Conservation (phyloP, 2,888 invertebrate genomes). For the Drosophila parthenogenetica region DNA sequence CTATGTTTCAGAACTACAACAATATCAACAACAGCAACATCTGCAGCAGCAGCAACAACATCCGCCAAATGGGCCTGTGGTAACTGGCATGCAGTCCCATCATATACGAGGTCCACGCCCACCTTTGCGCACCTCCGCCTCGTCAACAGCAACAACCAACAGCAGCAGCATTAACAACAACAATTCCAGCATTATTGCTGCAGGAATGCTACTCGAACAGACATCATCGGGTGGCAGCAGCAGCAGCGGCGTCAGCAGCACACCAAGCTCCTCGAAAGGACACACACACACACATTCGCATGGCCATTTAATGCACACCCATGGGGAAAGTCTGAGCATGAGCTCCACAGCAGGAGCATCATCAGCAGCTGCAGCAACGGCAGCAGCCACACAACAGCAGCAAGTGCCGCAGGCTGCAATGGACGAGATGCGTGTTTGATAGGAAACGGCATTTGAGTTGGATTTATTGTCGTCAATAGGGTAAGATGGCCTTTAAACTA, state of each 20-base stretch:
- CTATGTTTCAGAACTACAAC: slow-evolving; percentile 68
- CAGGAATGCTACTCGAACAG: slow-evolving; percentile 70
- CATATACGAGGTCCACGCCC: slow-evolving; percentile 85
- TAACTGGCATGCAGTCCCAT: slow-evolving; percentile 79
- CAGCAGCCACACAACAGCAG: slow-evolving; percentile 85
- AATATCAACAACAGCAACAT: slow-evolving; percentile 75
- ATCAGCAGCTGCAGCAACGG: slow-evolving; percentile 76
- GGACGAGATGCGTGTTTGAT: slow-evolving; percentile 97
- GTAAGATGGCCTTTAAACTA: slow-evolving; percentile 71
- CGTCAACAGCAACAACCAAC: slow-evolving; percentile 61
- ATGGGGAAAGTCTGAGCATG: slow-evolving; percentile 73
- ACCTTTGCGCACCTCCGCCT: slow-evolving; percentile 85
- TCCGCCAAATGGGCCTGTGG: slow-evolving; percentile 83
- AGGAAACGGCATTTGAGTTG: slow-evolving; percentile 85
- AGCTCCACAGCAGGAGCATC: slow-evolving; percentile 79
- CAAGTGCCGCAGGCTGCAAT: slow-evolving; percentile 92
- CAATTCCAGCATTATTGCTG: slow-evolving; percentile 27
- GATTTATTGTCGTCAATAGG: slow-evolving; percentile 85
- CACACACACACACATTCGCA: slow-evolving; percentile 84
- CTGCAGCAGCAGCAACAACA: slow-evolving; percentile 74
- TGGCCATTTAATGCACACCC: slow-evolving; percentile 54
- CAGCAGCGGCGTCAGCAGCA: slow-evolving; percentile 83
- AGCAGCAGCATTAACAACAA: slow-evolving; percentile 18
- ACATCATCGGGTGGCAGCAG: slow-evolving; percentile 84
- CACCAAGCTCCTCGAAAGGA: slow-evolving; percentile 84